phyloP scores from a whole-genome alignment of 2,888 invertebrate species.

The Catotricha subobsoleta region DNA sequence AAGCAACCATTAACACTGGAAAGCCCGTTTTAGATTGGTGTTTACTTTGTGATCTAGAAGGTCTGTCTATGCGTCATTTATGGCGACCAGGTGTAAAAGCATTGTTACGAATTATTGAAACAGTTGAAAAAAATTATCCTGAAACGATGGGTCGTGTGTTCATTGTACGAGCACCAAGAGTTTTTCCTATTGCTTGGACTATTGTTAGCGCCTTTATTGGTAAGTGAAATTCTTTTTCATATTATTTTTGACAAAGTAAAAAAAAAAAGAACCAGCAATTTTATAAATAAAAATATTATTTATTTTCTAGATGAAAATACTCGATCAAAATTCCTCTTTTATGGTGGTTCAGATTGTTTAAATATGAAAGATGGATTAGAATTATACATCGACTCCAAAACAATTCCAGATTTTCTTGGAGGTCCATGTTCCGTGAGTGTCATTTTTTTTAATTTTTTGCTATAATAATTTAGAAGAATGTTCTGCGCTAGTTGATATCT shows the following conservation, averaged over 20 bases:
- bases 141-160: constrained; percentile 86
- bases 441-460: no score
- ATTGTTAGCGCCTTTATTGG: constrained; percentile 86
- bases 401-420: constrained; percentile 85
- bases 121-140: constrained; percentile 86
- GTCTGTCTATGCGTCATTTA: constrained; percentile 84
- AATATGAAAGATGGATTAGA: constrained; percentile 62
- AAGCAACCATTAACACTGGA: constrained; percentile 62
- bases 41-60: constrained; percentile 79
- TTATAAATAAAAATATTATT: neutral
- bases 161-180: constrained; percentile 79
- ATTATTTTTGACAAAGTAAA: neutral
- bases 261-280: neutral
- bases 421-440: constrained; percentile 62
- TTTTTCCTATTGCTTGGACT: constrained; percentile 91
- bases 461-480: no score
- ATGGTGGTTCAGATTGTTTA: constrained; percentile 71
- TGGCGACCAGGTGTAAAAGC: constrained; percentile 85
- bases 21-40: constrained; percentile 80
- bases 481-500: no score
- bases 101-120: constrained; percentile 49
- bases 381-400: constrained; percentile 69
- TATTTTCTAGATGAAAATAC: constrained; percentile 64
- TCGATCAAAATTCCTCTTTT: constrained; percentile 78
- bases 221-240: constrained; percentile 21